Percentiles rank a stretch among this genome's conserved stretches.
phyloP scores from a whole-genome alignment of 2,888 invertebrate species.

The Philhelius pedissequus region DNA sequence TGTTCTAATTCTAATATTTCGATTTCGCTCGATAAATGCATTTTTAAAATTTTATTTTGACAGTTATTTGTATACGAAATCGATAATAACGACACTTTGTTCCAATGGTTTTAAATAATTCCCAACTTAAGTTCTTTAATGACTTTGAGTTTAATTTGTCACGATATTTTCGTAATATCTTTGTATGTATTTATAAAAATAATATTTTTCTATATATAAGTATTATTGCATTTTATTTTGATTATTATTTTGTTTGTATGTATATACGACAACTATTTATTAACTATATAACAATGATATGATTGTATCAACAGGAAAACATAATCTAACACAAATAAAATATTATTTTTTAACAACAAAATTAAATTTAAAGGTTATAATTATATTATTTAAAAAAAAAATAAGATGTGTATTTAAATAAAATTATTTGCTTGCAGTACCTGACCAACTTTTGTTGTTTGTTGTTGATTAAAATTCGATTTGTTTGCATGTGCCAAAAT shows the following conservation, averaged over 20 bases:
- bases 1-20: too few species aligned
- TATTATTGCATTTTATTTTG: constrained; percentile 31
- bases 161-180: neutral
- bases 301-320: constrained; percentile 53
- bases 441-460: neutral
- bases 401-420: neutral
- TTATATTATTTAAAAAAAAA: neutral
- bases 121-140: neutral
- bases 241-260: constrained; percentile 4
- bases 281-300: constrained; percentile 64
- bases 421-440: neutral
- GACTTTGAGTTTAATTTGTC: neutral
- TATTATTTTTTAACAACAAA: constrained; percentile 25
- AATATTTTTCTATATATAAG: neutral
- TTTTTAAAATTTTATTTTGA: too few species aligned
- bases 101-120: neutral
- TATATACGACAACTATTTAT: constrained; percentile 25
- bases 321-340: constrained; percentile 11
- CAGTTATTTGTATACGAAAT: too few species aligned
- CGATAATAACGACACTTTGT: neutral
- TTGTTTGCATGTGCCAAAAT: neutral
- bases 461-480: neutral
- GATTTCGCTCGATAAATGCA: too few species aligned
- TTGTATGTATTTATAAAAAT: neutral
- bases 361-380: neutral